Conservation (phyloP, 1,140 invertebrate genomes). For the Dryas iulia region DNA sequence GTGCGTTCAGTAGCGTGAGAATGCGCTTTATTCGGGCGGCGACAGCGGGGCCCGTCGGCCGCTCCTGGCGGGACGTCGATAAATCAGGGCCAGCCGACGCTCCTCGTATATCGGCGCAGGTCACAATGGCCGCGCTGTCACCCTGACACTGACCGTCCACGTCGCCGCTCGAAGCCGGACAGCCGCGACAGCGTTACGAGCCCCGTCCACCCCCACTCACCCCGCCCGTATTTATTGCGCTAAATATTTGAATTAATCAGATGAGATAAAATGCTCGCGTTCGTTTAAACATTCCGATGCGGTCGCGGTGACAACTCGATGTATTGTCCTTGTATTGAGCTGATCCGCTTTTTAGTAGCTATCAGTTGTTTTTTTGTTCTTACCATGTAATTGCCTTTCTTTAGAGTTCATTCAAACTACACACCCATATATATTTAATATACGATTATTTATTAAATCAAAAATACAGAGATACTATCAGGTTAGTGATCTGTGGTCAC, state of each 20-base stretch:
- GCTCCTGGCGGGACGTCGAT: slow-evolving; percentile 61
- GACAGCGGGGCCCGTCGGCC: slow-evolving; percentile 56
- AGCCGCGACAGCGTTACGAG: slow-evolving; percentile 45
- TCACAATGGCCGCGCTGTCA: slow-evolving; percentile 73
- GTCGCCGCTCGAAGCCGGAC: slow-evolving; percentile 49
- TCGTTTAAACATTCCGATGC: slow-evolving; percentile 74
- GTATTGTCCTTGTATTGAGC: slow-evolving; percentile 74
- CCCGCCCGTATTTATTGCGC: slow-evolving; percentile 73
- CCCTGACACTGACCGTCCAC: slow-evolving; percentile 68
- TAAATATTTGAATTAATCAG: slow-evolving; percentile 80
- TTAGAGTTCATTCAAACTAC: slow-evolving; percentile 5
- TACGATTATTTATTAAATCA: neutral
- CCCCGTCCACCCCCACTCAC: slow-evolving; percentile 38
- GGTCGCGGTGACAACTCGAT: slow-evolving; percentile 76
- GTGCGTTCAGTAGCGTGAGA: slow-evolving; percentile 79
- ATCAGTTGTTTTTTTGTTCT: slow-evolving; percentile 55
- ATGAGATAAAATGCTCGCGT: slow-evolving; percentile 75
- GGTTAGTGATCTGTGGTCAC: slow-evolving; percentile 17
- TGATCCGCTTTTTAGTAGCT: slow-evolving; percentile 69
- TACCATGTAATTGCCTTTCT: slow-evolving; percentile 32
- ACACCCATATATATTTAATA: neutral
- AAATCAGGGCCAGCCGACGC: slow-evolving; percentile 65
- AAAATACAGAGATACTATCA: slow-evolving; percentile 10
- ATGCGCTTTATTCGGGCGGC: slow-evolving; percentile 74
- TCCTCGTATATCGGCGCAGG: slow-evolving; percentile 70